These are phyloP conservation scores for Psittacula echo DNA, from an alignment of 2,797 vertebrate species.

Conservation along the genomic window DNA sequence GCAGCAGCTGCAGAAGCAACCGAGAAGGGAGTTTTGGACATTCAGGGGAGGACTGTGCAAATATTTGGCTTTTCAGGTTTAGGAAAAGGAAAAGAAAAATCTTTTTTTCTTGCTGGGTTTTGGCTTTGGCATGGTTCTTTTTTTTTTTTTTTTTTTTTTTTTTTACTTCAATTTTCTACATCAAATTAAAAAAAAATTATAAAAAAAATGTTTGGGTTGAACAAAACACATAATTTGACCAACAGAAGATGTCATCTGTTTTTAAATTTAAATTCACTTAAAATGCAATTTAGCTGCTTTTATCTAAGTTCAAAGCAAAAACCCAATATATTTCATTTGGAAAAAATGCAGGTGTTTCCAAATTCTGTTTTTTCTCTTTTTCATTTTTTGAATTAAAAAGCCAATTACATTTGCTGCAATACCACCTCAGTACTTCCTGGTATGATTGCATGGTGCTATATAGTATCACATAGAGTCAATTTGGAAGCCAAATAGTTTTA, in stretches of 20 bases:
- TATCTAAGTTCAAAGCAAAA: background rate
- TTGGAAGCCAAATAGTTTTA: background rate
- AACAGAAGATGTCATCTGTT: background rate
- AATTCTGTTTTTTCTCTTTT: background rate
- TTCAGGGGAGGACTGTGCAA: background rate
- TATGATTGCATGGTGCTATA: background rate
- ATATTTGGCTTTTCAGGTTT: constrained; percentile 34
- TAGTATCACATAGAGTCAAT: background rate
- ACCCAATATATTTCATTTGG: background rate
- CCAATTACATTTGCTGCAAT: background rate
- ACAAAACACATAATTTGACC: background rate
- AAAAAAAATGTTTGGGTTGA: background rate
- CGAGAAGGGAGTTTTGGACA: constrained; percentile 3
- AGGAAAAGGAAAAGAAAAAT: background rate
- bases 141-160: background rate
- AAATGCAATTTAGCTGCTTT: background rate
- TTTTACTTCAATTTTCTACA: background rate
- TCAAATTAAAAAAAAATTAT: background rate
- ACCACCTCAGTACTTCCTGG: background rate
- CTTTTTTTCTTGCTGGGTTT: background rate
- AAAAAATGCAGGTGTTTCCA: background rate
- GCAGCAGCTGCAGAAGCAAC: constrained; percentile 10
- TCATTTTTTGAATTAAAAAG: background rate
- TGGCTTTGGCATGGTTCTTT: background rate
- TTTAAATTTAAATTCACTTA: background rate